Conservation (phyloP, 2,113 vertebrate species). For the Syrrhaptes paradoxus region DNA sequence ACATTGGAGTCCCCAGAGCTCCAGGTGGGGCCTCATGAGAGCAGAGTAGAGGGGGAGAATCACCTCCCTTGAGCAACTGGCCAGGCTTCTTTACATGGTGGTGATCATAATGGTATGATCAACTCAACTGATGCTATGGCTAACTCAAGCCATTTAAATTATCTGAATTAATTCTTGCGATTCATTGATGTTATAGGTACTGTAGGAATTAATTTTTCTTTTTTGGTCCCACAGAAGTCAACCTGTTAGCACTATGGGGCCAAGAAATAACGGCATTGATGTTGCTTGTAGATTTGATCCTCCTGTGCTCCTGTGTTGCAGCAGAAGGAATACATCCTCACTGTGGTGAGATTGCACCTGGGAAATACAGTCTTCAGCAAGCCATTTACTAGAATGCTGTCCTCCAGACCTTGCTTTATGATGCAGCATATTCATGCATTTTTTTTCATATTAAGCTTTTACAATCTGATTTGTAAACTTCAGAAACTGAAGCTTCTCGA, state of each 20-base stretch:
- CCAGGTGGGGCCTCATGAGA: neutral
- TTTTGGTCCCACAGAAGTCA: neutral
- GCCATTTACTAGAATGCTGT: neutral
- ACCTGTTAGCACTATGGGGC: neutral
- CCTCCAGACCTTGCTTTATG: neutral
- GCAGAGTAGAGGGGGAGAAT: fast-evolving
- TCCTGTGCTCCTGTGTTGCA: neutral
- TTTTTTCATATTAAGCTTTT: neutral
- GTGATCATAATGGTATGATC: neutral
- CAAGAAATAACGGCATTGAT: neutral
- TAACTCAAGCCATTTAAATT: neutral
- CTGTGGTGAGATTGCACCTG: neutral
- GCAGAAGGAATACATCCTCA: neutral
- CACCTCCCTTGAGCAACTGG: neutral
- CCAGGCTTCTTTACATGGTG: neutral
- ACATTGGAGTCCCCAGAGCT: neutral
- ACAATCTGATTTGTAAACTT: neutral
- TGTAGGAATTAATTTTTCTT: neutral
- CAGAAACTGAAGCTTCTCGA: neutral
- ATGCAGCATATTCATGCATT: neutral
- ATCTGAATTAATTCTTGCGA: neutral
- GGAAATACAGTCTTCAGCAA: neutral
- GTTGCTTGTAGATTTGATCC: neutral
- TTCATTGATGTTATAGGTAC: neutral
- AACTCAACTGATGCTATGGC: neutral